phyloP scores from a whole-genome alignment of 37 sponge, comb jelly and placozoan species.

The Haliclona indistincta region DNA sequence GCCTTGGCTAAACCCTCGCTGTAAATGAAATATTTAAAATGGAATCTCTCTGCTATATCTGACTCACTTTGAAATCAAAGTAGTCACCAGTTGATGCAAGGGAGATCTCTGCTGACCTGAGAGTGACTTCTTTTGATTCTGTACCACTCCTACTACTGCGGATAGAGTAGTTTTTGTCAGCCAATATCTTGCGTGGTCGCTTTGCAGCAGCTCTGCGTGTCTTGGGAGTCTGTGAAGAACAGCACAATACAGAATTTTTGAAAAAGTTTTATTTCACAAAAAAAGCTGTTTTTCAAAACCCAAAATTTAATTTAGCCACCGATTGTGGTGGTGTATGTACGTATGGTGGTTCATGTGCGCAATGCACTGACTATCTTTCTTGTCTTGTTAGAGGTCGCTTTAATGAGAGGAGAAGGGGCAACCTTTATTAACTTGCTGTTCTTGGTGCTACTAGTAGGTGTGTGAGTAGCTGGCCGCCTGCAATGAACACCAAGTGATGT shows the following conservation, averaged over 20 bases:
- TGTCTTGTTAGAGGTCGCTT: conserved; percentile 15
- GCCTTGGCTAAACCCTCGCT: conserved; percentile 21
- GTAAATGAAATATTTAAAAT: neutral
- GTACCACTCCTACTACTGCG: neutral
- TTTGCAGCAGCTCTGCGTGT: too few relatives aligned
- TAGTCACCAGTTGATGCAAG: conserved; percentile 72
- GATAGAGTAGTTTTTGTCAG: conserved; percentile 52
- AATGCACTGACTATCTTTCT: neutral
- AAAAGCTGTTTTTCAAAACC: neutral
- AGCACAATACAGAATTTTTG: neutral
- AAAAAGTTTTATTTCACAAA: neutral
- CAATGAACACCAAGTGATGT: neutral
- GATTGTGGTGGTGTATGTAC: too few relatives aligned
- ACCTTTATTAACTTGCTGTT: conserved; percentile 21
- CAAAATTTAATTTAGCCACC: neutral
- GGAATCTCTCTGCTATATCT: neutral
- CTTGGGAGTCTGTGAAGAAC: neutral
- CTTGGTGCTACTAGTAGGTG: conserved; percentile 13
- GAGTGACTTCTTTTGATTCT: conserved; percentile 24
- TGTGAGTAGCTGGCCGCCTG: conserved; percentile 32
- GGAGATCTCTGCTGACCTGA: conserved; percentile 47
- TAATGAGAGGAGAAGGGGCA: conserved; percentile 43
- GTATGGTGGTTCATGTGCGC: too few relatives aligned
- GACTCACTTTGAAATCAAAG: conserved; percentile 76
- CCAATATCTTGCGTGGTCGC: conserved; percentile 44